Evolutionary conservation across 1,140 invertebrate species (phyloP).

Genomic region (Drosophila tani): DNA sequence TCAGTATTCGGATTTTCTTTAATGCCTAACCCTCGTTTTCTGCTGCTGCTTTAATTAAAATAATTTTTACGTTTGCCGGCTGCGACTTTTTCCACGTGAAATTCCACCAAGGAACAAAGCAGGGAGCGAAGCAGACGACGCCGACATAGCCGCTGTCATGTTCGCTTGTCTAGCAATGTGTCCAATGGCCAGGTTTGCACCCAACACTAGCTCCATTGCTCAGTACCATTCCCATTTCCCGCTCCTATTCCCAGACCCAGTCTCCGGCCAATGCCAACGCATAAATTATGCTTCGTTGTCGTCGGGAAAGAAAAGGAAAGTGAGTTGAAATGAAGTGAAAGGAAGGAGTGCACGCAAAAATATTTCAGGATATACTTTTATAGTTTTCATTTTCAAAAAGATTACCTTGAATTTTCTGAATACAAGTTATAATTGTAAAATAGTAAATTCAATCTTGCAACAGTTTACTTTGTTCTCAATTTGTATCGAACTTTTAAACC

Average conservation of each 20-base stretch:
- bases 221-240: not conserved
- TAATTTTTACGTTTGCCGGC: conserved; percentile 66
- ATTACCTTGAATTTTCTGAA: not conserved
- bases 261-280: conserved; percentile 60
- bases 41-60: conserved; percentile 73
- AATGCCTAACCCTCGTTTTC: not conserved
- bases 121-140: conserved; percentile 46
- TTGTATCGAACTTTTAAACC: not conserved
- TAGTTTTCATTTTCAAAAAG: not conserved
- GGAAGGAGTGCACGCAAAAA: not conserved
- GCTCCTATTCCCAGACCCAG: conserved; percentile 31
- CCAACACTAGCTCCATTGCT: conserved; percentile 26
- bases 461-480: too few relatives aligned
- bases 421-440: not conserved
- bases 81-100: conserved; percentile 78
- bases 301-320: conserved; percentile 20
- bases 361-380: not conserved
- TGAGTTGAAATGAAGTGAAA: not conserved
- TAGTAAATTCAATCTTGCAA: not conserved
- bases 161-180: conserved; percentile 76
- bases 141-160: conserved; percentile 74
- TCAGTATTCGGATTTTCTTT: not conserved
- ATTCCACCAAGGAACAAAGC: conserved; percentile 49
- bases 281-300: conserved; percentile 82
- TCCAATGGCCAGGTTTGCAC: conserved; percentile 50